Base-by-base conservation (phyloP, 2,113 vertebrate species). In the Pygoscelis antarcticus region DNA sequence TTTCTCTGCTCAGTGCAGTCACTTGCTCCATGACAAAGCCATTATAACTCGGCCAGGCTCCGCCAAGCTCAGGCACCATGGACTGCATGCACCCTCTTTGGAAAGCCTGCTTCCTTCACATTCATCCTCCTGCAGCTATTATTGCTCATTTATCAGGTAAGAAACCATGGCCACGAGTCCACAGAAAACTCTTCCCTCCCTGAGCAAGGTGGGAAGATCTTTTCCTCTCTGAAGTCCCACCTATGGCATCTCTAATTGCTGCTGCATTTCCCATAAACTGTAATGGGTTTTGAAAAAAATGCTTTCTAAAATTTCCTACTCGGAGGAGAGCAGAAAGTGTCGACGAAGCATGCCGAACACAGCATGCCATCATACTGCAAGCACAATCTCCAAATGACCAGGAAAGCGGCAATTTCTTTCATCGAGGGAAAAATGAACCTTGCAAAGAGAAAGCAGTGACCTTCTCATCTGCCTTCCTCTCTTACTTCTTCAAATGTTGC, bases 321-420 rank as follows among this genome's bases (percentile, higher is more conserved):
- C 10, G 4, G 19, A 81, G 46, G 30, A 93, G 38, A 61, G 49
- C 3, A 15, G 72, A 18, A 74, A 82, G 40, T 8, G 71, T 25
- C 0, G 5, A 16, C 0, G 2, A 46, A 70, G 88, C 32, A 16
- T 2, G 21, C 3, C 2, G 5, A 22, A 26, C 15, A 9, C 34
- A 46, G 64, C 42, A 29, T 1, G 15, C 11, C 60, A 16, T 29
- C 21, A 3, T 3, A 4, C 54, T 6, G 42, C 54, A 30, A 21
- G 57, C 16, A 15, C 46, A 7, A 11, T 6, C 61, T 49, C 47
- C 46, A 60, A 68, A 55, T 8, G 64, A 66, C 71, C 2, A 4
- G 42, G 46, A 77, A 66, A 86, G 71, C 5, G 4, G 69, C 1
- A 14, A n/a, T 62, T 75, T 23, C 62, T 77, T 80, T 78, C 79